Base-by-base conservation (phyloP, 2,888 invertebrate species). In the Seira ritae region DNA sequence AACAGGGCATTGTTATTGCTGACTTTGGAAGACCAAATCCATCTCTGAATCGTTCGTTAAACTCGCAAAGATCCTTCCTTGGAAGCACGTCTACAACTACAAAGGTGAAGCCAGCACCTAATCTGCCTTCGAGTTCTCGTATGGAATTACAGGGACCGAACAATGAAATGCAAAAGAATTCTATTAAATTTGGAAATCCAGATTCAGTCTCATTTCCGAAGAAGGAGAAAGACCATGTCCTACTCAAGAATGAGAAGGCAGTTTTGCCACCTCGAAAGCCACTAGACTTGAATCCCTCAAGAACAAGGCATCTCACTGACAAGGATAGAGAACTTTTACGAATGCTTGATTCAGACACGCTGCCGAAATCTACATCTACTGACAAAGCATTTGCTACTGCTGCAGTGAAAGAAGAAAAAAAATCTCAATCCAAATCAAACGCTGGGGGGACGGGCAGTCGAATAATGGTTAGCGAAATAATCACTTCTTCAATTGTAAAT, bases 231-330 rank as follows among this genome's bases (percentile, higher is more conserved):
- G 86, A 86, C n/a, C 78, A 80, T 50, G 42, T 60, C 0, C 72
- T 83, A 19, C 69, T 83, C 17, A 75, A 79, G 6, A 62, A 80
- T 8, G 72, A 72, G 17, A 55, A 68, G 1, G 20, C 72, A 10
- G 19, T 68, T 19, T 22, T 17, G 6, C 55, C 50, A 8, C 55
- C 37, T 17, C 80, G 79, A 60, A 84, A 83, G 55, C 66, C 74
- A 0, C 66, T 88, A 3, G 76, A 83, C 70, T 74, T 88, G 20
- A 83, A 87, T 46, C 89, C 88, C 10, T 22, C 62, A 10, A 88
- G 84, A 66, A 87, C 87, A 8, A 65, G 83, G 15, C 86, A 87
- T 24, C 77, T 89, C 24, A 86, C 87, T 12, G 87, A 87, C 8
- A 87, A 87, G 55, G 88, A 88, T 70, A 70, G 87, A 19, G 69